Base-by-base conservation (phyloP, 2,888 invertebrate genomes). In the Malthinus seriepunctatus region DNA sequence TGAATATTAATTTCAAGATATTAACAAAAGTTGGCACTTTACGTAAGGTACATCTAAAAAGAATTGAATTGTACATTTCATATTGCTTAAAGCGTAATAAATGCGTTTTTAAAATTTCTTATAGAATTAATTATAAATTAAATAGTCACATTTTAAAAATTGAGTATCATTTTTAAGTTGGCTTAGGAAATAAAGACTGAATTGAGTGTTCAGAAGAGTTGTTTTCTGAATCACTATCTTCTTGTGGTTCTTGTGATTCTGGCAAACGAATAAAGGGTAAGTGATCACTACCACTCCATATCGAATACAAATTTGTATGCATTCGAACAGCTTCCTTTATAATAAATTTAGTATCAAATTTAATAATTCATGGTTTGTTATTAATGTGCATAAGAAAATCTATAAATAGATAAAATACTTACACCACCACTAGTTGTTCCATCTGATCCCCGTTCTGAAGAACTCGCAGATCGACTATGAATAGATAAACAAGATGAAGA, bases 401-500 rank as follows among this genome's bases (percentile, higher is more conserved):
- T 8, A 37, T 39, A 14, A 9, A 5, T 8, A 32, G 47, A 32
- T 32, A 32, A 31, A 37, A 38, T 33, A 63, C 69, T 61, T 67
- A 69, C 71, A 42, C 76, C 77, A 46, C 81, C 81, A 65, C 81
- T 78, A 51, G 79, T 81, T 37, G 80, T 71, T 60, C 73, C 73
- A 32, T 75, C 76, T 0, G 77, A 83, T 12, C 82, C 82, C 11
- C 76, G 64, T 64, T 79, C 81, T 2, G 81, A 81, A 10, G 80
- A 80, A 59, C 81, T 79, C 2, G 81, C 80, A 1, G 84, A 84
- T 58, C 84, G 77, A 65, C 84, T 84, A 65, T 84, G 84, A 33
- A 83, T 82, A 3, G 84, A 84, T 33, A 84, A 74, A 69, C 84
- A 81, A 5, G 81, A 81, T 2, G 81, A 84, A 33, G 84, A 84